Base-by-base conservation (phyloP, 1,140 invertebrate genomes). In the Cepaea nemoralis region DNA sequence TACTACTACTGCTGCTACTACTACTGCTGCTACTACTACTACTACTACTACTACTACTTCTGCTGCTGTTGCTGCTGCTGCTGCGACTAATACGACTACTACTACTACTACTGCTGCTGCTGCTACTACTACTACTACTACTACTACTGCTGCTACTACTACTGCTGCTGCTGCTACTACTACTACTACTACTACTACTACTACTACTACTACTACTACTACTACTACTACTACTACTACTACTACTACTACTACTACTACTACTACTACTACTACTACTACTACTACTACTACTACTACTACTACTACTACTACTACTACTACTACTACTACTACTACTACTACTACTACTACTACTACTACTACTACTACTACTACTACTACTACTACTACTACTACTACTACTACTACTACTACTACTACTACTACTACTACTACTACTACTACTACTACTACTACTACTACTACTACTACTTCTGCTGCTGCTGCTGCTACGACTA, bases 141-240 rank as follows among this genome's bases (percentile, higher is more conserved):
- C 77, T 39, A 71, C 63, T 24, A 24, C 77, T n/a, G 45, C 77
- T 71, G 24, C 63, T 55, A 48, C 80, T 55, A 55, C 42, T 75
- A 45, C 70, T 75, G 5, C 69, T 70, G 71, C 39, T 37, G 70
- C 77, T 70, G 40, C 77, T 70, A 48, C 77, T 45, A 80, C 70
- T 75, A 67, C 80, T 77, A 59, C 80, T 77, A 39, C 71, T 81
- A 39, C 67, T 81, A 50, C 63, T 79, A 39, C 77, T 79, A 66
- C 75, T 70, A 70, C 73, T 69, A 82, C 63, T 69, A 78, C 45
- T 45, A 80, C 66, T 45, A 73, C 77, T 40, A 77, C 71, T 77
- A 27, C 77, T 82, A 66, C 63, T 75, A 5, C 31, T 35, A 66
- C 77, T 70, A 67, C 79, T 80, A 37, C 79, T 37, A 33, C 70